Conservation (phyloP, 2,797 vertebrate genomes). For the Chelidonichthys spinosus region DNA sequence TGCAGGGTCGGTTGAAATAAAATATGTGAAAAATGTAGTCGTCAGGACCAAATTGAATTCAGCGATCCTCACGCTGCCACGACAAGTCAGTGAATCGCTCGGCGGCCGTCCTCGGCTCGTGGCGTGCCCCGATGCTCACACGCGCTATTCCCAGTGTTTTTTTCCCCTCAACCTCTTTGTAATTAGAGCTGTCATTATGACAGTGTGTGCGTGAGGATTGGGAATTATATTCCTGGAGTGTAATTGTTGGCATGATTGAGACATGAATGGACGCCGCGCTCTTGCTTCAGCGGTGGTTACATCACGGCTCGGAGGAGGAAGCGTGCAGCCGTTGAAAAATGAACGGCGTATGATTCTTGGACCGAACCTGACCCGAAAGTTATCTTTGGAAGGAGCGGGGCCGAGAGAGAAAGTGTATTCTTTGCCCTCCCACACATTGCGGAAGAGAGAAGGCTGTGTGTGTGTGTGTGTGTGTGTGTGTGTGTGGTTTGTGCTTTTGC, state of each 20-base stretch:
- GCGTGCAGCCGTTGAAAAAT: constrained; percentile 64
- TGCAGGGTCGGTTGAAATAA: neutral
- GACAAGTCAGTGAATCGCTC: constrained; percentile 53
- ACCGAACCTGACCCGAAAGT: constrained; percentile 60
- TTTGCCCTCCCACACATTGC: constrained; percentile 58
- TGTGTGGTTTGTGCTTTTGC: constrained; percentile 38
- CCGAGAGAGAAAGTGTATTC: constrained; percentile 44
- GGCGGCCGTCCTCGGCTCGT: too few species aligned
- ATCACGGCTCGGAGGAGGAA: constrained; percentile 63
- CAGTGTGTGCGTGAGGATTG: constrained; percentile 74
- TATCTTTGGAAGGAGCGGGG: constrained; percentile 68
- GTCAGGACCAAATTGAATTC: constrained; percentile 41
- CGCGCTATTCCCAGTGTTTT: constrained; percentile 46
- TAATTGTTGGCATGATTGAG: constrained; percentile 71
- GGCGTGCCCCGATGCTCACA: constrained; percentile 32
- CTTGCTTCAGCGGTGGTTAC: constrained; percentile 64
- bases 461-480: neutral
- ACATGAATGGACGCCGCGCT: constrained; percentile 66
- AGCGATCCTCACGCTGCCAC: constrained; percentile 43
- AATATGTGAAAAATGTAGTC: constrained; percentile 39
- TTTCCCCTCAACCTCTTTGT: constrained; percentile 32
- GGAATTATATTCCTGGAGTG: constrained; percentile 73
- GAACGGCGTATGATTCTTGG: constrained; percentile 70
- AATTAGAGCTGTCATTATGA: constrained; percentile 73
- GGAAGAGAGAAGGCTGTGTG: constrained; percentile 36